Evolutionary conservation across 1,140 invertebrate genomes (phyloP).

Genomic region (Manduca sexta): DNA sequence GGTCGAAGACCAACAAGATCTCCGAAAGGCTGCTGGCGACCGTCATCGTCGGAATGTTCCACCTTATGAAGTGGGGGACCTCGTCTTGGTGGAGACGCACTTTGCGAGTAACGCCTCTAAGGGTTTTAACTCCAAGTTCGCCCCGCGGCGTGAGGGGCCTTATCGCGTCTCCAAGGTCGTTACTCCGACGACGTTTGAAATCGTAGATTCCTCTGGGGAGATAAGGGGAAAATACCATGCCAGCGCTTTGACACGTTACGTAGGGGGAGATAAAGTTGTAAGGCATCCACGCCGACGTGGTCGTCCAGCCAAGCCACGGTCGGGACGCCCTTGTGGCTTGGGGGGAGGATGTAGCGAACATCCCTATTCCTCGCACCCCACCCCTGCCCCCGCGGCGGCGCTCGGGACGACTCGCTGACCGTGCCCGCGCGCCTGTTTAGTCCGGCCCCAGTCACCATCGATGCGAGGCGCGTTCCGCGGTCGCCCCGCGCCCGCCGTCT

Average conservation of each 20-base stretch:
- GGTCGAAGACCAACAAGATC: conserved; percentile 10
- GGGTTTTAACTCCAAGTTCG: conserved; percentile 23
- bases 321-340: too few relatives aligned
- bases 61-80: conserved; percentile 8
- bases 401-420: too few relatives aligned
- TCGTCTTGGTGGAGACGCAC: conserved; percentile 22
- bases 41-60: neutral
- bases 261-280: neutral
- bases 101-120: conserved; percentile 14
- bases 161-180: conserved; percentile 8
- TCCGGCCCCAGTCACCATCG: too few relatives aligned
- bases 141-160: conserved; percentile 26
- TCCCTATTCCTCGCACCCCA: too few relatives aligned
- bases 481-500: too few relatives aligned
- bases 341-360: too few relatives aligned
- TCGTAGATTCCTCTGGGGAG: neutral
- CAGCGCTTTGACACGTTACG: neutral
- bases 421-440: too few relatives aligned
- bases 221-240: conserved; percentile 11
- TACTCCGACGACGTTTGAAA: conserved; percentile 6
- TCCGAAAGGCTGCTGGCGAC: conserved; percentile 6
- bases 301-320: neutral
- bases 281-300: neutral
- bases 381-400: too few relatives aligned
- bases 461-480: too few relatives aligned